Base-by-base conservation (phyloP, 2,113 vertebrate genomes). In the Diadophis punctatus region DNA sequence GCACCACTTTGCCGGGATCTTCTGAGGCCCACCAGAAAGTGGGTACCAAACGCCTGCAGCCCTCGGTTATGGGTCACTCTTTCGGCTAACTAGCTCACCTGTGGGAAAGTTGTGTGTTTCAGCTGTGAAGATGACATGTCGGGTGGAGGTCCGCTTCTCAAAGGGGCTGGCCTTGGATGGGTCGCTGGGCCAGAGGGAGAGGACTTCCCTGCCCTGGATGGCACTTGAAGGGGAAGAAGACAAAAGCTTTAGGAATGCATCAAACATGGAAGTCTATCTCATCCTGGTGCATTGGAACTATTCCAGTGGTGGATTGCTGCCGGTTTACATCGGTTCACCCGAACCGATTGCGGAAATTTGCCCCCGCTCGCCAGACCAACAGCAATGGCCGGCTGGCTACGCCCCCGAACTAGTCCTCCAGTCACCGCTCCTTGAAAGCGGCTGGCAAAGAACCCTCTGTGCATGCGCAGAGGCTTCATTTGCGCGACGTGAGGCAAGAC, bases 61-160 rank as follows among this genome's bases (percentile, higher is more conserved):
- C 1, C 30, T 30, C 7, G 0, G 22, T 16, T 3, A 1, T 25
- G 20, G 46, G 39, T 7, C 34, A 3, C 23, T 43, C 0, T 0
- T 8, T n/a, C 30, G 43, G 30, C 30, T 52, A 2, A 58, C 8
- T 58, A 27, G 51, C 96, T 94, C 43, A 99, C 98, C 98, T 3
- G 99, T 99, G 27, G 98, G 99, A 93, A 99, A 99, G 97, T 99
- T 99, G 97, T 99, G 99, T 0, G 99, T 99, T 96, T 99, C 99
- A 4, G 99, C 99, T 0, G 99, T 99, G 97, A 99, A 99, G 96
- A 99, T 98, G 90, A 98, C 97, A 0, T 99, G 98, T 92, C 98
- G 97, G 0, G 97, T 97, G 0, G 98, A 97, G 23, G 9, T 93
- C 0, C 96, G 93, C 8, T 97, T 97, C 95, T 92, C 96, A 51